These are phyloP conservation scores for Harlomillsia oculata DNA, from an alignment of 1,140 invertebrate genomes.

Conservation along the genomic window DNA sequence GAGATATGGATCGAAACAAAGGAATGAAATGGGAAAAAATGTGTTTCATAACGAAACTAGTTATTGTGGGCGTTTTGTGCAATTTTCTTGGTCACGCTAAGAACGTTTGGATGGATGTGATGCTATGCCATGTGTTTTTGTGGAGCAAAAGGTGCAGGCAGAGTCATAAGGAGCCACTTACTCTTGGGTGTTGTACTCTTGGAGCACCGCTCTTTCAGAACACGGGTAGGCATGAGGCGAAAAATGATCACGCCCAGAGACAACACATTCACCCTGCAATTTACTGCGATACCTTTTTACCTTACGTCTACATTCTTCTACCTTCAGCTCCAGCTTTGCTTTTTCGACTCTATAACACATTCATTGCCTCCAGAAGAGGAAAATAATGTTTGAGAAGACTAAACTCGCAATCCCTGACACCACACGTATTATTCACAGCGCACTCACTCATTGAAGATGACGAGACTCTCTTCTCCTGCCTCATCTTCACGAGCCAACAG, in stretches of 20 bases:
- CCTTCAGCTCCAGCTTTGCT: not conserved
- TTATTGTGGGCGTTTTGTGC: conserved; percentile 23
- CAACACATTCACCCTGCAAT: conserved; percentile 29
- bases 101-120: conserved; percentile 4
- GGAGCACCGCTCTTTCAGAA: not conserved
- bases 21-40: conserved; percentile 13
- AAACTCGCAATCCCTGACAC: too few relatives aligned
- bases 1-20: conserved; percentile 18
- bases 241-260: conserved; percentile 29
- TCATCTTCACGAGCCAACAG: too few relatives aligned
- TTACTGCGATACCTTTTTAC: conserved; percentile 9
- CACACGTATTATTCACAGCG: too few relatives aligned
- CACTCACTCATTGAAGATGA: too few relatives aligned
- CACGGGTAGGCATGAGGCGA: conserved; percentile 21
- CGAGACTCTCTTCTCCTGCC: too few relatives aligned
- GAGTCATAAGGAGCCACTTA: conserved; percentile 11
- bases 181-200: not conserved
- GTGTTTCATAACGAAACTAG: conserved; percentile 23
- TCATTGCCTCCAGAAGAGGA: too few relatives aligned
- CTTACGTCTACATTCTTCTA: not conserved
- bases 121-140: conserved; percentile 10
- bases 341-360: not conserved
- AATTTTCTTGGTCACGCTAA: conserved; percentile 27
- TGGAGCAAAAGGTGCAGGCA: conserved; percentile 9
- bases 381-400: too few relatives aligned